Conservation (phyloP, 2,113 vertebrate species). For the Pangasianodon hypophthalmus region DNA sequence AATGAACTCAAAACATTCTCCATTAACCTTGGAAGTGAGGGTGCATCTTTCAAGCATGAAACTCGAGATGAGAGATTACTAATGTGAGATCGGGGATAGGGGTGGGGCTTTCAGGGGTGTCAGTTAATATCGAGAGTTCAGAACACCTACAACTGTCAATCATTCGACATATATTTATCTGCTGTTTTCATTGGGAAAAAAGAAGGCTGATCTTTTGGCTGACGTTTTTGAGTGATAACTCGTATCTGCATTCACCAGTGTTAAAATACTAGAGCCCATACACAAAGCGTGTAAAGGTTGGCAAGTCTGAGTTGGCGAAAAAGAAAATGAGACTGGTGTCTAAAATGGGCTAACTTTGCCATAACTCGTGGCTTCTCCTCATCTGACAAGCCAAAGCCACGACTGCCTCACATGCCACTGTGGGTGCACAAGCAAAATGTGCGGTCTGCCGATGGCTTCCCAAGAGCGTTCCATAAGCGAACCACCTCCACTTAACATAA, state of each 20-base stretch:
- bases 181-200: not conserved
- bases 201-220: not conserved
- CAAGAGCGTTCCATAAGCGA: conserved; percentile 11
- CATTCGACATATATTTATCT: not conserved
- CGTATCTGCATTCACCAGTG: too few relatives aligned
- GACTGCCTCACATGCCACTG: conserved; percentile 28
- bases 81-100: not conserved
- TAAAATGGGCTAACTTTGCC: conserved; percentile 20
- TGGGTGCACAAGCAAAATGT: conserved; percentile 32
- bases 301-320: not conserved
- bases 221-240: not conserved
- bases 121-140: not conserved
- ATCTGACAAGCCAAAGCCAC: conserved; percentile 27
- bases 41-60: not conserved
- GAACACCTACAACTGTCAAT: not conserved
- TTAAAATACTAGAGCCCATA: not conserved
- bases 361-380: conserved; percentile 26
- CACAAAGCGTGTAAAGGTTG: not conserved
- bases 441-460: conserved; percentile 30
- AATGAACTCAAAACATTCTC: not conserved
- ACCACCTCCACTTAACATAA: conserved; percentile 40
- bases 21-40: not conserved
- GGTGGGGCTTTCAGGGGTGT: not conserved
- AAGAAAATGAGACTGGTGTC: conserved; percentile 13
- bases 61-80: not conserved